Evolutionary conservation across 1,140 invertebrate genomes (phyloP), one percentile per base, ranked within the genome.

Genomic region (Brachystomella parvula): DNA sequence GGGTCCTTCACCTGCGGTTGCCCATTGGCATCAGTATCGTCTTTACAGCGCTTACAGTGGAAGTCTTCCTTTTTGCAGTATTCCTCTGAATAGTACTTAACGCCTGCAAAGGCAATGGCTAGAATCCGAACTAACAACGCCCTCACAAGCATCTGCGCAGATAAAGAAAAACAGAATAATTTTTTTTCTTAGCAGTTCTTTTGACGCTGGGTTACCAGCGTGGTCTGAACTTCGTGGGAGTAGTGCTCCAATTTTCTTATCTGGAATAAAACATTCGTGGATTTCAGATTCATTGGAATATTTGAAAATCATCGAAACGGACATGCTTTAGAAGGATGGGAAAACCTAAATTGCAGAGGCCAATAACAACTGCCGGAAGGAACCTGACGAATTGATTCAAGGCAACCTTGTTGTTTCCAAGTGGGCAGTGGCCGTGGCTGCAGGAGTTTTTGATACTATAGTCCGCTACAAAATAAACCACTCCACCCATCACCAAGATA

Each of bases 61-160:
- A 77, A 70, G 28, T 79, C 72, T 0, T 75, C 73, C 17, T 76
- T 70, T 21, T 76, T 0, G 65, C 74, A 56, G 74, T 71, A 77
- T 6, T 87, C 80, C 44, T 84, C 78, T 47, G 79, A 78, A 74
- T 89, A 87, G 49, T 92, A 81, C 19, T 87, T 85, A 49, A 81
- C 82, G 17, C 91, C 77, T 2, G 92, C 78, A 1, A 91, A 85
- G 1, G 79, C 82, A 0, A 94, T 76, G 35, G 19, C 6, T 19
- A 39, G 19, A 39, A 39, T 6, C 19, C 89, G 81, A n/a, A 93
- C 75, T 44, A 92, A 82, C 1, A 92, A 83, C 0, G 86, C 88
- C 58, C 90, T 82, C 9, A 89, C 76, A 0, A 93, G 74, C n/a
- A 72, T 32, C n/a, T n/a, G n/a, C n/a, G n/a, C n/a, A n/a, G n/a